phyloP scores from a whole-genome alignment of 2,113 vertebrate species.

The Plectropomus leopardus region DNA sequence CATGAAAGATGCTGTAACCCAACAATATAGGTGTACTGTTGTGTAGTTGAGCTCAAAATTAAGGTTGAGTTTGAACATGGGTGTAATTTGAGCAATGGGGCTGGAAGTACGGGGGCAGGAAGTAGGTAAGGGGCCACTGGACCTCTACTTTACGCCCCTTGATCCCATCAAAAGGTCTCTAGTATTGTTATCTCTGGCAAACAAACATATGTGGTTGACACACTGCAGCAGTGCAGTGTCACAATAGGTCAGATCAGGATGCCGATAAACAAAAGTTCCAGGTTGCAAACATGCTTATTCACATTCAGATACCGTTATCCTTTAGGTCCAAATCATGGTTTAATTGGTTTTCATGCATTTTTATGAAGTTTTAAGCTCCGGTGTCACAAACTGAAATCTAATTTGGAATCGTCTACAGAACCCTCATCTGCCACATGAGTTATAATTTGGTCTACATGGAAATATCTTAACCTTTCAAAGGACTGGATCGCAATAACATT shows the following conservation, averaged over 20 bases:
- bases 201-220: constrained; percentile 20
- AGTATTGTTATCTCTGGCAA: constrained; percentile 14
- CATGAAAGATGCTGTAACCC: too few species aligned
- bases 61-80: too few species aligned
- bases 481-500: not conserved
- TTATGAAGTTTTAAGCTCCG: constrained; percentile 18
- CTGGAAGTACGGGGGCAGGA: too few species aligned
- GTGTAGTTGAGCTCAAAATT: too few species aligned
- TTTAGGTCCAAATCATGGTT: constrained; percentile 18
- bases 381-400: not conserved
- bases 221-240: not conserved
- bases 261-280: constrained; percentile 24
- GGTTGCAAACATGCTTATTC: constrained; percentile 36
- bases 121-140: too few species aligned
- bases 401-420: constrained; percentile 22
- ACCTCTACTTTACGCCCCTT: too few species aligned
- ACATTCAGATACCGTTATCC: constrained; percentile 4
- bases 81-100: too few species aligned
- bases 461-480: not conserved
- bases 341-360: constrained; percentile 21
- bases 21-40: too few species aligned
- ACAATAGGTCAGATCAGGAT: constrained; percentile 20
- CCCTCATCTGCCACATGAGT: not conserved
- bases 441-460: not conserved
- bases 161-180: too few species aligned